These are phyloP conservation scores for Ophiothrix spiculata DNA, from an alignment of 35 echinoderm and acorn worm species.

Conservation along the genomic window DNA sequence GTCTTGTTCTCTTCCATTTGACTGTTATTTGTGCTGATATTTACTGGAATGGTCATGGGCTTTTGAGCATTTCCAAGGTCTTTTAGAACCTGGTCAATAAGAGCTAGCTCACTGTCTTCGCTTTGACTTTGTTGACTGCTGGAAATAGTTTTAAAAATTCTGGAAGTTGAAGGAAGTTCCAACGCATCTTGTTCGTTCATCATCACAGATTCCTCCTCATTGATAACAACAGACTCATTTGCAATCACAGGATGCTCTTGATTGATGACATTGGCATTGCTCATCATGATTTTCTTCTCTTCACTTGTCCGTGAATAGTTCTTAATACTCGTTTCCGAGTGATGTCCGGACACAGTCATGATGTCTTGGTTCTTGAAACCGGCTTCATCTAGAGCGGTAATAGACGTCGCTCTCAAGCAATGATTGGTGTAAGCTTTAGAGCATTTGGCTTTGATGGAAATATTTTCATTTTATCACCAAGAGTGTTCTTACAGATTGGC, in stretches of 20 bases:
- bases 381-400: slow-evolving; percentile 26
- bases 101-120: background rate
- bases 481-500: slow-evolving; percentile 6
- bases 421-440: slow-evolving; percentile 52
- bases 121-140: background rate
- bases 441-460: slow-evolving; percentile 22
- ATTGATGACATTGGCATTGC: slow-evolving; percentile 4
- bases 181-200: background rate
- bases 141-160: background rate
- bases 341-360: slow-evolving; percentile 46
- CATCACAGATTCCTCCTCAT: no score
- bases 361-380: slow-evolving; percentile 40
- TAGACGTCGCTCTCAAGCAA: slow-evolving; percentile 39
- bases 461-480: slow-evolving; percentile 54
- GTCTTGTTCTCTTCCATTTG: background rate
- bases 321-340: slow-evolving; percentile 50
- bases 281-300: slow-evolving; percentile 29
- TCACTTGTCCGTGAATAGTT: slow-evolving; percentile 37
- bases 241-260: no score
- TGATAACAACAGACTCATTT: no score
- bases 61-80: background rate
- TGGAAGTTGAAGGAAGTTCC: background rate
- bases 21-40: background rate
- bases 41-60: background rate
- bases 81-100: background rate